These are phyloP conservation scores for Chorisops tibialis DNA, from an alignment of 2,888 invertebrate genomes.

Conservation along the genomic window DNA sequence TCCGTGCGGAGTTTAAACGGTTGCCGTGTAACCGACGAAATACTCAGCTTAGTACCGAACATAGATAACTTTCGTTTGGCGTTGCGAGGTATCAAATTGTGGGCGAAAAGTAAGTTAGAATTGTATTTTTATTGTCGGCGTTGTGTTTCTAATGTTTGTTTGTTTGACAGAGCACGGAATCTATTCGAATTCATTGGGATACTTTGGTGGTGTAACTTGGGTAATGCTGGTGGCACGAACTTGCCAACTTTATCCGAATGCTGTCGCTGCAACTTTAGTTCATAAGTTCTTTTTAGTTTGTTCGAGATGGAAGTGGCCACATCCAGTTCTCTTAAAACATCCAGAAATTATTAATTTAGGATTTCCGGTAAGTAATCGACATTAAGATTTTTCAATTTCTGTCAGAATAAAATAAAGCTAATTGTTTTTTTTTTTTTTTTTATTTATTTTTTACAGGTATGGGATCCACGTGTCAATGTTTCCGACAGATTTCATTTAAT, in stretches of 20 bases:
- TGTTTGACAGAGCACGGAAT: constrained; percentile 81
- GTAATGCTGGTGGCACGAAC: constrained; percentile 98
- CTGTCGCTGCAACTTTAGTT: constrained; percentile 87
- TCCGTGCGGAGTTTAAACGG: constrained; percentile 97
- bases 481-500: constrained; percentile 94
- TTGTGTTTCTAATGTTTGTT: constrained; percentile 31
- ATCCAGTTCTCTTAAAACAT: constrained; percentile 92
- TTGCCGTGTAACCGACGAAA: constrained; percentile 97
- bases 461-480: constrained; percentile 94
- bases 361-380: constrained; percentile 62
- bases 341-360: constrained; percentile 82
- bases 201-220: constrained; percentile 98
- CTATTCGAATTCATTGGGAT: constrained; percentile 97
- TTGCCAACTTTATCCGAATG: constrained; percentile 97
- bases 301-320: constrained; percentile 99
- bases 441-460: constrained; percentile 56
- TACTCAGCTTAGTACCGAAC: constrained; percentile 90
- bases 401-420: too few species aligned
- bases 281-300: constrained; percentile 99
- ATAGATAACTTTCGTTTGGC: constrained; percentile 91
- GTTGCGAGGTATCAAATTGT: constrained; percentile 90
- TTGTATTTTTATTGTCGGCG: background rate
- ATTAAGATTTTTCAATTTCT: background rate
- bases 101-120: constrained; percentile 87
- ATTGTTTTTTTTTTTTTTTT: too few species aligned